These are phyloP conservation scores for Furnarius figulus DNA, from an alignment of 2,113 vertebrate species.

Conservation along the genomic window DNA sequence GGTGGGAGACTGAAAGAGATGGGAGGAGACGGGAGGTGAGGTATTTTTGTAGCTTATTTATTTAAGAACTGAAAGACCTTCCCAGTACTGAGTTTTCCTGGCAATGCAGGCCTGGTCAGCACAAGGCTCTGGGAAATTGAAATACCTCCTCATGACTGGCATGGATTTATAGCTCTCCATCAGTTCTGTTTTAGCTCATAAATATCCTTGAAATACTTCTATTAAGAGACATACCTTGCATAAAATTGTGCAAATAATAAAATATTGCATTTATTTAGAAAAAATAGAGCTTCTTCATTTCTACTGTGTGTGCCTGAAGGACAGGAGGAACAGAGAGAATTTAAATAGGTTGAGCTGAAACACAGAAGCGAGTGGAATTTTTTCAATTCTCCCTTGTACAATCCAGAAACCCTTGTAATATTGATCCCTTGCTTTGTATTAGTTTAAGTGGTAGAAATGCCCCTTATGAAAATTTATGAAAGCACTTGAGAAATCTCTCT, in stretches of 20 bases:
- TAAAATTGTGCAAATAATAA: background rate
- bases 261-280: background rate
- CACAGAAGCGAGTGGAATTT: background rate
- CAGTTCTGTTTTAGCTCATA: background rate
- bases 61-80: background rate
- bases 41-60: background rate
- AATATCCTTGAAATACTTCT: background rate
- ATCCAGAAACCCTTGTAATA: background rate
- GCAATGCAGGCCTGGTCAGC: background rate
- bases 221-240: background rate
- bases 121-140: slow-evolving; percentile 3
- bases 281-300: background rate
- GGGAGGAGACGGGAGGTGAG: background rate
- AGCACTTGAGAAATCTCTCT: background rate
- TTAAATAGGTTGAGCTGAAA: background rate
- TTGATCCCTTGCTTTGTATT: background rate
- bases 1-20: background rate
- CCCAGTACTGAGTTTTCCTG: background rate
- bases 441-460: slow-evolving; percentile 10
- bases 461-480: background rate
- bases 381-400: slow-evolving; percentile 4
- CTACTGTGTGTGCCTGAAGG: background rate
- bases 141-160: background rate
- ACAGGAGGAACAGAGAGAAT: background rate
- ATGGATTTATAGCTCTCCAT: background rate